Base-by-base conservation (phyloP, 1,140 invertebrate genomes). In the Oryzaephilus surinamensis region DNA sequence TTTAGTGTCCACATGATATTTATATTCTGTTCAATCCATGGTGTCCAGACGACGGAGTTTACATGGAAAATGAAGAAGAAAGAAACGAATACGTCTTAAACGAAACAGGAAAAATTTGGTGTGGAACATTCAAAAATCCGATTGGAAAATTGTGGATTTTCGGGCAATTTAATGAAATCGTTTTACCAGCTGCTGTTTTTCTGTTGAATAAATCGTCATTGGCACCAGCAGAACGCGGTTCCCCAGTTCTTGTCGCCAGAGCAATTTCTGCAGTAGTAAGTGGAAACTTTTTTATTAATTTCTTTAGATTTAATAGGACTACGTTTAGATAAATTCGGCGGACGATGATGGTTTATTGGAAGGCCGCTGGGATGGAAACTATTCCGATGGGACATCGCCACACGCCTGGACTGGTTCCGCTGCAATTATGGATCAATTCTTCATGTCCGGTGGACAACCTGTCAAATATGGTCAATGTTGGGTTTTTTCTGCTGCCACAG, bases 11-110 rank as follows among this genome's bases (percentile, higher is more conserved):
- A 13, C 1, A 24, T 50, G 72, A 75, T 14, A 68, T 84, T 38
- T 84, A 79, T 55, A 69, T 85, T 16, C 53, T 86, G 2, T 87
- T 89, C 60, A 93, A 93, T 64, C 83, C 84, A 1, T 91, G 84
- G 84, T 78, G 74, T 60, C 60, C 63, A 55, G 76, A 74, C 35
- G 79, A 82, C 55, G 45, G 63, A 3, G 80, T 83, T 7, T 82
- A 74, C 60, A 70, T 85, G 71, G 67, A 73, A 20, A 71, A 79
- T 41, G 71, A 73, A 27, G 63, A 67, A 4, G 68, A 72, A 19
- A 60, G 73, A 17, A 64, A 78, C 23, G 82, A 86, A 58, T 85
- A 82, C 56, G 70, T 86, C 2, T 55, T 81, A 16, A 82, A 81
- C 48, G 82, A 87, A 41, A 71, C 66, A 35, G 82, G 82, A n/a